phyloP scores from a whole-genome alignment of 2,888 invertebrate genomes.

The Tromatobia lineatoria region DNA sequence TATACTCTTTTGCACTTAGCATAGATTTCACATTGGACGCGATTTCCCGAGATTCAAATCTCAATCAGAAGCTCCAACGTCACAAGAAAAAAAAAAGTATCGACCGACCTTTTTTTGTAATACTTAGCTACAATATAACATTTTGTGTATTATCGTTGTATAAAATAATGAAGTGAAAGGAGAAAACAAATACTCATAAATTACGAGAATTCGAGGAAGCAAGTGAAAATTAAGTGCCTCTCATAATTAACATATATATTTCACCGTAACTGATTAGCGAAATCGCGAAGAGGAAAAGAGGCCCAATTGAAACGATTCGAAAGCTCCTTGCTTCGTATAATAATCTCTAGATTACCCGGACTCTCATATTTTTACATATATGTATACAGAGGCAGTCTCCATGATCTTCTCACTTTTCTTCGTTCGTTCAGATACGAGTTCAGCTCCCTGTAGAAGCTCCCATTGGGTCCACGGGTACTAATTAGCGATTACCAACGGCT shows the following conservation, averaged over 20 bases:
- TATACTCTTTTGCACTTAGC: too few species aligned
- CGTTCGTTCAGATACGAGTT: conserved; percentile 36
- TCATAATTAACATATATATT: conserved; percentile 18
- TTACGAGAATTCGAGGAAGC: background rate
- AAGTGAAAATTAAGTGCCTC: conserved; percentile 7
- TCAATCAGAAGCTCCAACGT: too few species aligned
- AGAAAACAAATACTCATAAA: background rate
- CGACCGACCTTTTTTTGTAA: too few species aligned
- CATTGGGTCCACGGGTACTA: conserved; percentile 74
- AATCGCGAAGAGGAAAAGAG: conserved; percentile 35
- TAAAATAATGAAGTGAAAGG: too few species aligned
- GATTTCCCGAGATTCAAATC: too few species aligned
- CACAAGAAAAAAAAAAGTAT: too few species aligned
- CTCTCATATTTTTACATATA: conserved; percentile 14
- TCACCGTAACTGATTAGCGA: conserved; percentile 34
- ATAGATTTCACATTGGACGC: too few species aligned
- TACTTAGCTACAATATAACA: too few species aligned
- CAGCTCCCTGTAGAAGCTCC: conserved; percentile 68
- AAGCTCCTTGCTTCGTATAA: conserved; percentile 26
- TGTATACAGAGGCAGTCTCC: background rate
- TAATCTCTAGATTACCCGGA: conserved; percentile 24
- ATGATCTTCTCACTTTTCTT: background rate
- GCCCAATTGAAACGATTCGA: conserved; percentile 48
- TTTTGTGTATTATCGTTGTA: too few species aligned
- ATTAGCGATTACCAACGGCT: conserved; percentile 80